Base-by-base conservation (phyloP, 2,797 vertebrate species). In the Eulemur rubriventer region DNA sequence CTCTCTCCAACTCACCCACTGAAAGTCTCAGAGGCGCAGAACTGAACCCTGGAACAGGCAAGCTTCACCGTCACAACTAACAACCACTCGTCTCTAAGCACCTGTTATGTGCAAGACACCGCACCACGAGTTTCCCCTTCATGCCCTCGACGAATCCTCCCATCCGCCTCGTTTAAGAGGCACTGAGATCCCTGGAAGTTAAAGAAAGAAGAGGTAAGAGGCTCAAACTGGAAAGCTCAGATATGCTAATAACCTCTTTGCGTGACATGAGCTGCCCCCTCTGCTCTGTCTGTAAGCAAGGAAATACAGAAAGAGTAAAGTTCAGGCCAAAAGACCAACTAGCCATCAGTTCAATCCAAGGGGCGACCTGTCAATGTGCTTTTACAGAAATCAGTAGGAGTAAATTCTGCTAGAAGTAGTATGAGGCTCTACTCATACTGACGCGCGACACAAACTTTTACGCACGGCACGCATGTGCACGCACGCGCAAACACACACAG, bases 391-490 rank as follows among this genome's bases (percentile, higher is more conserved):
- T 61, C 72, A 55, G 20, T 4, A 59, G 18, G 33, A 91, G 14
- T 46, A 88, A 95, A 67, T 48, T 70, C 89, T 72, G 33, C 69
- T 70, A 65, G n/a, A 80, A 38, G 30, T 0, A 14, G 17, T n/a
- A 17, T 13, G 9, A 75, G 13, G 14, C 52, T 89, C 9, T 61
- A 67, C 11, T 55, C 33, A n/a, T 41, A 52, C 0, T 57, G 76
- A 38, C n/a, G 9, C n/a, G 2, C 35, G 33, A 61, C 10, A 57
- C 3, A 57, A 35, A 22, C 35, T 65, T 83, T 48, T 30, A 55
- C 1, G 35, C 30, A 63, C 0, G 0, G 4, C 10, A 12, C 22
- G 1, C 24, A 2, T 2, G 11, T 30, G 22, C 4, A 69, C 22
- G 83, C 41, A 38, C 10, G 30, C 4, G 17, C 7, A 1, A 22